A percentile compares a stretch with the other conserved stretches of the same genome.
Evolutionary conservation across 2,797 vertebrate species (phyloP).

Genomic region (Capromys pilorides): DNA sequence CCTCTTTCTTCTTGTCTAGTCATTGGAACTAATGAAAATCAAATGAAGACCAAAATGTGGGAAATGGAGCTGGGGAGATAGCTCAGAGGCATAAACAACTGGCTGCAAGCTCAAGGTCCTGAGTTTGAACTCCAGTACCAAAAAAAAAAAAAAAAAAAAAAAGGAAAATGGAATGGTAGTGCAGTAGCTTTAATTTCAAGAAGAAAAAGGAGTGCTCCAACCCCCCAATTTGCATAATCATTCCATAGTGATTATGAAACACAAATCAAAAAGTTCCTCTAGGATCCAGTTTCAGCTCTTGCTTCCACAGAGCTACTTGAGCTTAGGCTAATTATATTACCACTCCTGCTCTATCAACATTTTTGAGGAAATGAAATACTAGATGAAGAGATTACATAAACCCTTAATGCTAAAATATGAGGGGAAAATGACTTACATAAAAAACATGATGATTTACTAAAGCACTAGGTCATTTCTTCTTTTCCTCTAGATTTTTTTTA

Average conservation of each 20-base stretch:
- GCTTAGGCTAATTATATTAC: neutral
- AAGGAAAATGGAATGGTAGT: neutral
- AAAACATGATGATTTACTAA: neutral
- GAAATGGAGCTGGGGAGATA: neutral
- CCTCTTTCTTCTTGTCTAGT: neutral
- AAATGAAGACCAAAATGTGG: neutral
- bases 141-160: neutral
- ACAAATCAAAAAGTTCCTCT: neutral
- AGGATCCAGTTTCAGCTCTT: neutral
- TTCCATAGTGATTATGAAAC: neutral
- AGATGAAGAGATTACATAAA: neutral
- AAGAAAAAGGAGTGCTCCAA: neutral
- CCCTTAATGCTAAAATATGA: neutral
- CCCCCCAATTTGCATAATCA: neutral
- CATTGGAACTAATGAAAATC: slow-evolving; percentile 40
- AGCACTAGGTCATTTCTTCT: neutral
- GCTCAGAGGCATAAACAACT: too few species aligned
- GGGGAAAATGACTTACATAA: neutral
- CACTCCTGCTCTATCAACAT: neutral
- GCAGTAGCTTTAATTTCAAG: neutral
- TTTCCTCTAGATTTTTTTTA: neutral
- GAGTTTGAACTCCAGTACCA: too few species aligned
- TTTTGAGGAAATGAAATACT: slow-evolving; percentile 5
- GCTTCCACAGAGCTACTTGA: neutral
- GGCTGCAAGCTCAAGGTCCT: too few species aligned